Conservation (phyloP, 2,888 invertebrate genomes). For the Limnephilus marmoratus region DNA sequence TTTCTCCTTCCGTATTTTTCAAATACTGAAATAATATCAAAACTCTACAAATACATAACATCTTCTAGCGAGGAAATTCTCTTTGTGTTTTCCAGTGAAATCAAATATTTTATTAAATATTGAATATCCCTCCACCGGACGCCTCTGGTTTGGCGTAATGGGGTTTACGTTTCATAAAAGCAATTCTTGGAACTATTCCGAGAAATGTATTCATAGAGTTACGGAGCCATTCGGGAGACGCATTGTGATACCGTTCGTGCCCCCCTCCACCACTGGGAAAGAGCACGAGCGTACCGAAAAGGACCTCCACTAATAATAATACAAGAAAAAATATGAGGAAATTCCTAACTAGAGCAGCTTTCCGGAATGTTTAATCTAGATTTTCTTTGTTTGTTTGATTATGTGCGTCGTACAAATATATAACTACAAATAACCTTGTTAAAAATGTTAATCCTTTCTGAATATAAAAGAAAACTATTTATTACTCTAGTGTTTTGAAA, state of each 20-base stretch:
- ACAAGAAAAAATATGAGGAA: not conserved
- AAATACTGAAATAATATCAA: too few species aligned
- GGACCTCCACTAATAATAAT: not conserved
- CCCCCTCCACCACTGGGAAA: constrained; percentile 31
- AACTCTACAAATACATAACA: too few species aligned
- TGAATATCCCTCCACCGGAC: constrained; percentile 5
- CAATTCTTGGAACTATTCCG: constrained; percentile 64
- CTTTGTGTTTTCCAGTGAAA: too few species aligned
- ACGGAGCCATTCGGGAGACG: constrained; percentile 64
- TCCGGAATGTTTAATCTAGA: not conserved
- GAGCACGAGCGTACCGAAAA: constrained; percentile 40
- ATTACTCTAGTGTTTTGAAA: not conserved
- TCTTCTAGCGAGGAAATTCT: too few species aligned
- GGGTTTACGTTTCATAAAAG: constrained; percentile 65
- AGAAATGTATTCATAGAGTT: constrained; percentile 66
- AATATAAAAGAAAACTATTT: not conserved
- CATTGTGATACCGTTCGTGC: constrained; percentile 60
- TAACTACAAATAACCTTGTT: not conserved
- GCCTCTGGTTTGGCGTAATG: constrained; percentile 54
- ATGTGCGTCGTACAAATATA: not conserved
- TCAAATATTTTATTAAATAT: not conserved
- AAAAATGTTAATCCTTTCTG: not conserved
- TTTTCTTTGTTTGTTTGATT: constrained; percentile 13
- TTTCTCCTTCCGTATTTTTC: too few species aligned
- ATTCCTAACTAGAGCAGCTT: not conserved